Percentiles rank a stretch among this genome's conserved stretches.
Evolutionary conservation across 1,140 invertebrate species (phyloP).

Genomic region (Pseudomyrmex cubaensis): DNA sequence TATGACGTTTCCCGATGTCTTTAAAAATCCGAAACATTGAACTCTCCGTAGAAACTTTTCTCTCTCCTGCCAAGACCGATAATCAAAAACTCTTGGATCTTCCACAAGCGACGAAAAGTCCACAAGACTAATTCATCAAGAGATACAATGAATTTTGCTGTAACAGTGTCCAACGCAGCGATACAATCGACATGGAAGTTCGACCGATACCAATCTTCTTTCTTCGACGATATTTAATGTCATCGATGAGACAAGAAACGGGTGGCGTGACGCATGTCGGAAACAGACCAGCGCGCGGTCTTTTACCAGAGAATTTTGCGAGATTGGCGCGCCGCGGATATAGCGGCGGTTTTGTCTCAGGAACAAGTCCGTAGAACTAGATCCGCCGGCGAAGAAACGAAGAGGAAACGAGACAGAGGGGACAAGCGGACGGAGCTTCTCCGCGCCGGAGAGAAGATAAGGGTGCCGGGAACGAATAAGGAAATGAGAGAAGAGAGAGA

Average conservation of each 20-base stretch:
- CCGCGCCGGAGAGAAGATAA: constrained; percentile 48
- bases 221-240: constrained; percentile 43
- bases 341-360: constrained; percentile 65
- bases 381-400: constrained; percentile 75
- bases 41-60: background rate
- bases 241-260: constrained; percentile 37
- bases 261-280: constrained; percentile 41
- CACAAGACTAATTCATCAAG: background rate
- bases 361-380: constrained; percentile 63
- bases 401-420: constrained; percentile 78
- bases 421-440: constrained; percentile 48
- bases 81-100: constrained; percentile 38
- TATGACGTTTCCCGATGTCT: background rate
- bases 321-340: constrained; percentile 66
- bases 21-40: constrained; percentile 13
- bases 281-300: constrained; percentile 23
- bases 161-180: constrained; percentile 6
- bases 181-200: constrained; percentile 9
- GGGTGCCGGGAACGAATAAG: constrained; percentile 60
- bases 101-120: background rate
- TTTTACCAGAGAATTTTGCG: constrained; percentile 60
- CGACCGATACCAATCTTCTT: background rate
- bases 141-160: constrained; percentile 23
- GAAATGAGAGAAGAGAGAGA: constrained; percentile 67
- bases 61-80: constrained; percentile 11